Conservation (phyloP, 2,113 vertebrate species). For the Pantherophis guttatus region DNA sequence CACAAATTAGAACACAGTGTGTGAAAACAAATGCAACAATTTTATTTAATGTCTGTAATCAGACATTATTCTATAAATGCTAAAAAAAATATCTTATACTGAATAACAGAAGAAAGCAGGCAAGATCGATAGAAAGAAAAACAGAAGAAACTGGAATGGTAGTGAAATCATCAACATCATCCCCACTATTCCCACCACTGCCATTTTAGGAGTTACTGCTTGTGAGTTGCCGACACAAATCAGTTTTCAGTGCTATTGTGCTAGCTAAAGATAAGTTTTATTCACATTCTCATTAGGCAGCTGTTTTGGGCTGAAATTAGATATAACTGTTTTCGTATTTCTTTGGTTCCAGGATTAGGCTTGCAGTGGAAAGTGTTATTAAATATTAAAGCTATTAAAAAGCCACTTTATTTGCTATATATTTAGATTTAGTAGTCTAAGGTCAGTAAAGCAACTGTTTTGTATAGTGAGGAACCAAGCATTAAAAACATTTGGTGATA, state of each 20-base stretch:
- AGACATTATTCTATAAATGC: neutral
- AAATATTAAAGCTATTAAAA: neutral
- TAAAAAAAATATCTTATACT: neutral
- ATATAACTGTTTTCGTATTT: conserved; percentile 10
- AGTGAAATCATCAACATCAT: neutral
- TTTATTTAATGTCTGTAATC: neutral
- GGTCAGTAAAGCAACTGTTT: neutral
- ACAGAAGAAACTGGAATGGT: neutral
- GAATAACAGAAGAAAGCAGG: neutral
- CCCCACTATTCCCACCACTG: neutral
- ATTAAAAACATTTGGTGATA: neutral
- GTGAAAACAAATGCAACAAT: neutral
- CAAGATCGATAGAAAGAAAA: neutral
- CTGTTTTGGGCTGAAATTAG: conserved; percentile 28
- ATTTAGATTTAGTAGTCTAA: neutral
- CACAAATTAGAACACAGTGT: neutral
- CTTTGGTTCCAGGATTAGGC: neutral
- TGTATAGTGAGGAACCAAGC: neutral
- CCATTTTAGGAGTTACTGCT: neutral
- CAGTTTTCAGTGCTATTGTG: conserved; percentile 49
- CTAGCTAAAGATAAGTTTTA: conserved; percentile 50
- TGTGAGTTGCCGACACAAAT: conserved; percentile 6
- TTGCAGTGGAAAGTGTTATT: conserved; percentile 2
- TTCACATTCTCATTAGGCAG: conserved; percentile 60
- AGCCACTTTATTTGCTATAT: neutral